Evolutionary conservation across 2,888 invertebrate genomes (phyloP).

Genomic region (Hylaea fasciaria): DNA sequence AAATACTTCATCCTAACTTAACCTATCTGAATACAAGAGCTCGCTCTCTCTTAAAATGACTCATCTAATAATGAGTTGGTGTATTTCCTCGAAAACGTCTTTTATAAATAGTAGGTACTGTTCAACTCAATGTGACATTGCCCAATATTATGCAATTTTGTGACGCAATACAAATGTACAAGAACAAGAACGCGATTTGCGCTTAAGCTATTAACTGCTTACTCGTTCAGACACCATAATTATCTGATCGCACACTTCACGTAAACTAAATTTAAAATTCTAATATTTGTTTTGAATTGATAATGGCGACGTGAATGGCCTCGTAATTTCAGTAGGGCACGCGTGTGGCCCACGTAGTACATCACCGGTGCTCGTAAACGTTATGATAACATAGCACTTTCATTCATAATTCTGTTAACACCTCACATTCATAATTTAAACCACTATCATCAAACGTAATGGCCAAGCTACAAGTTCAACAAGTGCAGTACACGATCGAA

Average conservation of each 20-base stretch:
- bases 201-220: no score
- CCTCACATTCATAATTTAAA: conserved; percentile 17
- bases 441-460: conserved; percentile 15
- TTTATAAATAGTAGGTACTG: no score
- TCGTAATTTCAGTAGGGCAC: conserved; percentile 26
- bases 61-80: no score
- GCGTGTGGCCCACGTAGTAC: conserved; percentile 8
- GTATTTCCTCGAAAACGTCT: no score
- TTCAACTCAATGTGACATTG: no score
- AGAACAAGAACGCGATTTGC: no score
- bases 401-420: conserved; percentile 32
- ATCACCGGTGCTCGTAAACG: conserved; percentile 24
- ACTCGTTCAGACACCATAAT: background rate
- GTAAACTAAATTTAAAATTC: conserved; percentile 27
- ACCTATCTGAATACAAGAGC: no score
- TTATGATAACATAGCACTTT: conserved; percentile 11
- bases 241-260: background rate
- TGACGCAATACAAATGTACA: no score
- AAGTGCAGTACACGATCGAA: background rate
- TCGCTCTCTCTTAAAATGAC: no score
- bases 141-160: no score
- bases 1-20: no score
- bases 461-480: conserved; percentile 12
- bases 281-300: conserved; percentile 34
- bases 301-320: conserved; percentile 37